Conservation (phyloP, 2,797 vertebrate genomes). For the Gadopsis marmoratus region DNA sequence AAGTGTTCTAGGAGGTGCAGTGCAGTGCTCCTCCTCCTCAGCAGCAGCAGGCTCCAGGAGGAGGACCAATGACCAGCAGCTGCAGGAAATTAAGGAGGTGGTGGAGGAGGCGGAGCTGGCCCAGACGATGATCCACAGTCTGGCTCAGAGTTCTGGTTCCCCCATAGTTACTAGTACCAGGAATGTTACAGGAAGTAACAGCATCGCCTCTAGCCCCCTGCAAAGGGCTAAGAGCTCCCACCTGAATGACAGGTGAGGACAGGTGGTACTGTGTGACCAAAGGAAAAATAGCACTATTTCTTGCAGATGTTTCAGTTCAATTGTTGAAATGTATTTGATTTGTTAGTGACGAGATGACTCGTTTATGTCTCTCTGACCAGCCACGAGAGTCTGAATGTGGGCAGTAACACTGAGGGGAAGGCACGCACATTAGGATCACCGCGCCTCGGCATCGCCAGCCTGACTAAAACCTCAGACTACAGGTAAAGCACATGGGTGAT, state of each 20-base stretch:
- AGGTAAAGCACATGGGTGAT: conserved; percentile 66
- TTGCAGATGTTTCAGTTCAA: conserved; percentile 9
- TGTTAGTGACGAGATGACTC: not conserved
- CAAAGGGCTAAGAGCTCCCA: conserved; percentile 86
- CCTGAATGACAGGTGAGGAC: conserved; percentile 84
- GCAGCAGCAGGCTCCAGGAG: conserved; percentile 72
- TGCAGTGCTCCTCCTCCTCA: conserved; percentile 25
- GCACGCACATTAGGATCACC: conserved; percentile 94
- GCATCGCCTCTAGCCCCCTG: conserved; percentile 80
- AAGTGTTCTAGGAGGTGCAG: conserved; percentile 25
- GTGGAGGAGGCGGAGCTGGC: conserved; percentile 87
- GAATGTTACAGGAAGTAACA: conserved; percentile 87
- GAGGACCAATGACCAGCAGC: conserved; percentile 85
- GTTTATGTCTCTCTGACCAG: conserved; percentile 68
- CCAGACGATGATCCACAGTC: conserved; percentile 84
- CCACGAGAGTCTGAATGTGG: conserved; percentile 88
- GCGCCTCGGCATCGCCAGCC: conserved; percentile 93
- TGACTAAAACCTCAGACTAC: conserved; percentile 96
- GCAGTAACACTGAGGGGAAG: conserved; percentile 89
- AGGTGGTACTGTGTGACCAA: not conserved
- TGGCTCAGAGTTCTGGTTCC: conserved; percentile 82
- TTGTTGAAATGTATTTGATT: not conserved
- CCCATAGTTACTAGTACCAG: conserved; percentile 85
- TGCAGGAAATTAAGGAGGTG: conserved; percentile 86
- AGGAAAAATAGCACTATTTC: not conserved